Conservation (phyloP, 1,140 invertebrate species). For the Drosophila carrolli region DNA sequence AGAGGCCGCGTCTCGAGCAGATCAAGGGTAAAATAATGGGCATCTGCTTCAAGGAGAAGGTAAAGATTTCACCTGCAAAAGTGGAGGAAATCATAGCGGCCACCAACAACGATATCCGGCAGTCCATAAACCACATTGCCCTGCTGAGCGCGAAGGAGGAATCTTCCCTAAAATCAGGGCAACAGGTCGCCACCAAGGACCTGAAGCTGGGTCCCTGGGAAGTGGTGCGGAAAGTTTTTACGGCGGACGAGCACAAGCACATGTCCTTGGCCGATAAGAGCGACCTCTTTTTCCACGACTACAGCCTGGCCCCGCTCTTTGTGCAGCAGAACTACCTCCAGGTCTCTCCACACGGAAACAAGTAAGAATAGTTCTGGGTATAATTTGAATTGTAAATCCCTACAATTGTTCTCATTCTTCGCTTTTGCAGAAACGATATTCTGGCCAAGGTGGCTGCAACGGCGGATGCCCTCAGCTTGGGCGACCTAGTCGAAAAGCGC, state of each 20-base stretch:
- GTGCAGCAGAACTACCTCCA: conserved; percentile 98
- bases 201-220: conserved; percentile 97
- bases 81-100: conserved; percentile 94
- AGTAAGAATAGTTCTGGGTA: conserved; percentile 84
- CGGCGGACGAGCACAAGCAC: conserved; percentile 90
- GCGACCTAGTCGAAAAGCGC: conserved; percentile 93
- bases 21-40: conserved; percentile 96
- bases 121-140: conserved; percentile 95
- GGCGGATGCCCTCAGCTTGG: conserved; percentile 93
- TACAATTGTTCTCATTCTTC: not conserved
- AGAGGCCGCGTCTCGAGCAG: conserved; percentile 93
- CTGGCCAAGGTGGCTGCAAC: conserved; percentile 90
- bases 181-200: conserved; percentile 89
- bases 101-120: conserved; percentile 96
- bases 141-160: conserved; percentile 87
- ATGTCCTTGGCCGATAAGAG: conserved; percentile 95
- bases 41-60: conserved; percentile 95
- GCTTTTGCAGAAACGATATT: conserved; percentile 85
- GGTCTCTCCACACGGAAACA: conserved; percentile 88
- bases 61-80: conserved; percentile 92
- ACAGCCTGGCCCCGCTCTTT: conserved; percentile 97
- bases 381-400: too few relatives aligned
- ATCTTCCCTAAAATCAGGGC: not conserved
- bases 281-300: conserved; percentile 98
- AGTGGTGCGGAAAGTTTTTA: conserved; percentile 95